Evolutionary conservation across 1,140 invertebrate species (phyloP), one percentile per base, ranked within the genome.

Genomic region (Myzus persicae): DNA sequence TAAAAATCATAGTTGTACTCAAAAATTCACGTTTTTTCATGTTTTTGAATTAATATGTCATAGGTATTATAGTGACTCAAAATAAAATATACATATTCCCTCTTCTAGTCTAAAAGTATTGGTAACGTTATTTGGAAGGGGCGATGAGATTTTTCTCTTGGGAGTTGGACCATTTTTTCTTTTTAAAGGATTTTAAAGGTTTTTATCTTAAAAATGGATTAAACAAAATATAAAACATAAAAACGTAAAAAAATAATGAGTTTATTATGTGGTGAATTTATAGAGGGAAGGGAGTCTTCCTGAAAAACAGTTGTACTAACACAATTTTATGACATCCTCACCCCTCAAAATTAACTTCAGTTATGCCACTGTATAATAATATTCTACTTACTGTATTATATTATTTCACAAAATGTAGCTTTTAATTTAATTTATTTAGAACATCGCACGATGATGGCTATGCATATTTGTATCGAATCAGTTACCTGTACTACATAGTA

Each of bases 401-500:
- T n/a, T n/a, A n/a, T 82, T n/a, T n/a, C n/a, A 24, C 36, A 24
- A 38, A 38, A 24, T 38, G 0, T 82, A 82, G 24, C 38, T 22
- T 8, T 82, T 20, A 82, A 24, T 38, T 38, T 24, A 36, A 42
- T 82, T 40, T 85, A 59, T 94, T 85, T 76, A 93, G 82, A 82
- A 93, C 76, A 36, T 9, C 9, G 18, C 31, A 81, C 1, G 76
- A 76, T 18, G 59, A 93, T 46, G 95, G 96, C 44, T 97, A 97
- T 94, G 96, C 97, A 94, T 97, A 96, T 94, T 94, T 97, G 26
- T 97, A 98, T 94, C 96, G 97, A 93, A 95, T 99, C 26, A 99
- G 98, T 0, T 99, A 99, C 94, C 96, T 98, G 96, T 99, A 98
- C 97, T 97, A 97, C 94, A 96, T 97, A 11, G 96, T 97, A 0